Base-by-base conservation (phyloP, 2,797 vertebrate species). In the Phrynocephalus guinanensis region DNA sequence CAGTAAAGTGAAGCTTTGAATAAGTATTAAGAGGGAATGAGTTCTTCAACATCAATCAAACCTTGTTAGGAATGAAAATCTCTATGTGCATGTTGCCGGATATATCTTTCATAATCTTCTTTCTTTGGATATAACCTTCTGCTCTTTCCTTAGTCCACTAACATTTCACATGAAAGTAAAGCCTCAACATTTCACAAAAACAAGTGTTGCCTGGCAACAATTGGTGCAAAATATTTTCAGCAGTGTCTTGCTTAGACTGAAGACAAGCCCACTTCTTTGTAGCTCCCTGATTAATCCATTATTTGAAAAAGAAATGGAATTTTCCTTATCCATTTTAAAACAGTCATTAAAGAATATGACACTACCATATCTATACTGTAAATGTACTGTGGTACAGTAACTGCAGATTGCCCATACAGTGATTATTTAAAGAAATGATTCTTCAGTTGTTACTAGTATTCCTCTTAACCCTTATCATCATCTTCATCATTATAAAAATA, bases 11-110 rank as follows among this genome's bases (percentile, higher is more conserved):
- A 73, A 73, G 71, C 2, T 71, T 72, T 68, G 24, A 26, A 26
- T 93, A 91, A 93, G 92, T 83, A 88, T 90, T 86, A 85, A 75
- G 89, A 85, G 48, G 90, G 91, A 52, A 91, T 87, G 92, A 93
- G 73, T 28, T 95, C 93, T 93, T 90, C 92, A 82, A 94, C 95
- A 95, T 96, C 92, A 75, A 50, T 96, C 96, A 97, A 93, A 87
- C 5, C 0, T 80, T 95, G 96, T 94, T 96, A 96, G 95, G 93
- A 95, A 97, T 97, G 97, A 96, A 95, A 93, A 95, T 92, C 89
- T 88, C 91, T 96, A 93, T 93, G 93, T 96, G 92, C 95, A 94
- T 90, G 93, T 85, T 90, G 91, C 92, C 8, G 0, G 88, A 85
- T 94, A 87, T 82, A 84, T 87, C 89, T 90, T 93, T 96, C 85